Evolutionary conservation across 2,113 vertebrate genomes (phyloP).

Genomic region (Gallinago undulata): DNA sequence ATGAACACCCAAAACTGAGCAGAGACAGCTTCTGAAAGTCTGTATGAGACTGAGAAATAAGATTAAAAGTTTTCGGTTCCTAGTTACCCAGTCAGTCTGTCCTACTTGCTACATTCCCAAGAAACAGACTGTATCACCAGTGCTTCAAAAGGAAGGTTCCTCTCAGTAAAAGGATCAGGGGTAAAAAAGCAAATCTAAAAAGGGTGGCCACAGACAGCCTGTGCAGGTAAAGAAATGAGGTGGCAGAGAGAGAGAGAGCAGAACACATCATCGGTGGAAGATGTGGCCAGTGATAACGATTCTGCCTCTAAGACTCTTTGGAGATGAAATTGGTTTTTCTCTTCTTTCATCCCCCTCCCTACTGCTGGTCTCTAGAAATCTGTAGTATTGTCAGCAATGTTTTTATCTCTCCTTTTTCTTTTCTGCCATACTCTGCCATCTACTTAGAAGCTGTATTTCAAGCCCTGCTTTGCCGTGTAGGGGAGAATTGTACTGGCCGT

Average conservation of each 20-base stretch:
- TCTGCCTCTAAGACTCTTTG: neutral
- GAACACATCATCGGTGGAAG: neutral
- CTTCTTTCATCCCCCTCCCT: neutral
- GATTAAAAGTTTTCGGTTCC: neutral
- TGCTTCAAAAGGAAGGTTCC: neutral
- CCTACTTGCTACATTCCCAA: neutral
- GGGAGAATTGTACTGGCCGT: neutral
- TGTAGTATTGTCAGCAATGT: neutral
- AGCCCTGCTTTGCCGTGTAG: neutral
- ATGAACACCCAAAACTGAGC: neutral
- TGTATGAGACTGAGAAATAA: neutral
- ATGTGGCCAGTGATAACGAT: neutral
- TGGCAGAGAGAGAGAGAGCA: neutral
- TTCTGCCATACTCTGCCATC: neutral
- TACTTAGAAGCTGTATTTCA: neutral
- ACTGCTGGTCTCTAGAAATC: neutral
- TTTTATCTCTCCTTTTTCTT: neutral
- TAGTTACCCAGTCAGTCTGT: neutral
- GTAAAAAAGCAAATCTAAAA: neutral
- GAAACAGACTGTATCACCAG: neutral
- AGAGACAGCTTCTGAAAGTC: neutral
- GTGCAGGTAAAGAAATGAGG: neutral
- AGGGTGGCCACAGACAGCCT: neutral
- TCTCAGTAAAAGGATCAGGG: neutral
- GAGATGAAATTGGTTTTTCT: neutral